These are phyloP conservation scores for Eurystomus gularis DNA, from an alignment of 2,113 vertebrate genomes.

Conservation along the genomic window DNA sequence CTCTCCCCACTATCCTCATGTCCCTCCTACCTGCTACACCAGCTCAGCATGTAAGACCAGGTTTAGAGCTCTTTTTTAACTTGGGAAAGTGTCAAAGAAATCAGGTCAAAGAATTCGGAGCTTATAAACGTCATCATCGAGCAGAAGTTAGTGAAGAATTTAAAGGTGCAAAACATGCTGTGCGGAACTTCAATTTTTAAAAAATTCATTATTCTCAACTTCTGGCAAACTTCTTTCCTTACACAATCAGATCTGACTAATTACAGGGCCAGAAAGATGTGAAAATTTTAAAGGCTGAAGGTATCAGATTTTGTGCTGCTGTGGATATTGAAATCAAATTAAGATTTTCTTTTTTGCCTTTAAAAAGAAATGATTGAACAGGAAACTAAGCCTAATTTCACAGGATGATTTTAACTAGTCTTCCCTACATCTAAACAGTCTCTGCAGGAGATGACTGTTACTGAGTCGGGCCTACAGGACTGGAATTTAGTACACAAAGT, in stretches of 20 bases:
- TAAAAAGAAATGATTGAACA: not conserved
- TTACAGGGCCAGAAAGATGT: not conserved
- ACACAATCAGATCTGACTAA: not conserved
- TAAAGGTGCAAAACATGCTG: not conserved
- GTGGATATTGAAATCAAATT: not conserved
- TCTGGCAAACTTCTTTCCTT: not conserved
- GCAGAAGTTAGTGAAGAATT: not conserved
- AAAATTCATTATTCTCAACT: not conserved
- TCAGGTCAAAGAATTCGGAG: not conserved
- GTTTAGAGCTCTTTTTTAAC: not conserved
- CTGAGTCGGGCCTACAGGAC: not conserved
- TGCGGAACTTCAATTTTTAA: not conserved
- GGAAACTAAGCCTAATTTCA: not conserved
- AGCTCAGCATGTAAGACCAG: not conserved
- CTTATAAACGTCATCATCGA: not conserved
- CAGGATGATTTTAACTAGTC: not conserved
- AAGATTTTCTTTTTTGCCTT: not conserved
- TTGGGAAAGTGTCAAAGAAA: not conserved
- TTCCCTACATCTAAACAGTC: not conserved
- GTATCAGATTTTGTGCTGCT: not conserved
- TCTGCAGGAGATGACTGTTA: not conserved
- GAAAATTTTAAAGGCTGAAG: not conserved
- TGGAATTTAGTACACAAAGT: not conserved
- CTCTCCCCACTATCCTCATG: not conserved
- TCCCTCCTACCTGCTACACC: not conserved